phyloP scores from a whole-genome alignment of 2,797 vertebrate genomes.

The Oreochromis mossambicus region DNA sequence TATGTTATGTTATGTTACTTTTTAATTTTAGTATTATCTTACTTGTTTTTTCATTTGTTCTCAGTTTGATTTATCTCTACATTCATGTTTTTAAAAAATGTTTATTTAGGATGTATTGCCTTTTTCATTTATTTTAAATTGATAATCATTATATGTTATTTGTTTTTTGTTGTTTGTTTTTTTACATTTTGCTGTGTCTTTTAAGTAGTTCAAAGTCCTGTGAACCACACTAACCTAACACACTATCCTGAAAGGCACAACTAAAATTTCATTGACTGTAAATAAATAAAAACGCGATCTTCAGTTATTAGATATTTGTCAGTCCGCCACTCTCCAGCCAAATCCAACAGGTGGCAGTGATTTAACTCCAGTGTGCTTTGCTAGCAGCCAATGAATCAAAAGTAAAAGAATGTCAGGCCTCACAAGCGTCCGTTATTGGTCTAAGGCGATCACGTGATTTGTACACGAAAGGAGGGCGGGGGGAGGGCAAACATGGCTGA shows the following conservation, averaged over 20 bases:
- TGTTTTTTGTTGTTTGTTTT: too few species aligned
- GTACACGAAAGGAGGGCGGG: not conserved
- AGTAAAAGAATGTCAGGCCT: constrained; percentile 6
- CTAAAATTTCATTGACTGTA: not conserved
- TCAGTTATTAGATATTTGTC: not conserved
- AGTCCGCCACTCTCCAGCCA: not conserved
- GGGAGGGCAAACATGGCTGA: constrained; percentile 73
- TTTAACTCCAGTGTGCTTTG: rapidly evolving
- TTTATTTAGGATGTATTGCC: too few species aligned
- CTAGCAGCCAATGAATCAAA: not conserved
- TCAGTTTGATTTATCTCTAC: too few species aligned
- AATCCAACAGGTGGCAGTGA: not conserved
- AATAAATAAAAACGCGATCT: not conserved
- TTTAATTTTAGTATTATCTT: too few species aligned
- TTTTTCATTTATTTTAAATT: too few species aligned
- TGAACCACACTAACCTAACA: not conserved
- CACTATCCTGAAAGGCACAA: not conserved
- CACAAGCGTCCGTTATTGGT: constrained; percentile 33
- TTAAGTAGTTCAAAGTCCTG: too few species aligned
- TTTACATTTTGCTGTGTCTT: not conserved
- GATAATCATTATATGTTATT: too few species aligned
- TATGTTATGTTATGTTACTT: too few species aligned
- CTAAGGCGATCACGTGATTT: constrained; percentile 64
- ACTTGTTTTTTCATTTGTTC: too few species aligned
- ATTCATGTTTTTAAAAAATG: too few species aligned